These are phyloP conservation scores for Tetanocera ferruginea DNA, from an alignment of 2,888 invertebrate species.

Conservation along the genomic window DNA sequence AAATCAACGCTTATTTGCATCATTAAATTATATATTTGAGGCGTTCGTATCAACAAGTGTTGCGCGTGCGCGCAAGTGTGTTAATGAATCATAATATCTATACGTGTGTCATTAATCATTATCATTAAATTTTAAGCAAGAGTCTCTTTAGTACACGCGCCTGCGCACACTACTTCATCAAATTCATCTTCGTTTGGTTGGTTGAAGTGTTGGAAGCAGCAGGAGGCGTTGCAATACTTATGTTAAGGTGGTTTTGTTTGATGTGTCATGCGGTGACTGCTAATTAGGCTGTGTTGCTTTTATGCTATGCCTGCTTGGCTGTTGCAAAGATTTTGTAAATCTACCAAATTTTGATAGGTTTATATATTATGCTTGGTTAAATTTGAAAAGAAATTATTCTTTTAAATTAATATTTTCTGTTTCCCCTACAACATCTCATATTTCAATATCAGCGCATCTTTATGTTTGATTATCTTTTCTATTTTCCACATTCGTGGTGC, in stretches of 20 bases:
- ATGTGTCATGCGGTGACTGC: conserved; percentile 22
- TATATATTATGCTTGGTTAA: too few species aligned
- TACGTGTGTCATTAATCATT: conserved; percentile 24
- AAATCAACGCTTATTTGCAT: neutral
- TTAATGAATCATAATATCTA: conserved; percentile 50
- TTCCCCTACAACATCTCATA: neutral
- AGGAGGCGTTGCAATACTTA: conserved; percentile 13
- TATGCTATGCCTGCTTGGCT: neutral
- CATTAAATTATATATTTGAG: neutral
- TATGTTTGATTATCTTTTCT: neutral
- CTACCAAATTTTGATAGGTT: too few species aligned
- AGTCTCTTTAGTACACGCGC: neutral
- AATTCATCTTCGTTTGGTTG: neutral
- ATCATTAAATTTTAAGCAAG: conserved; percentile 46
- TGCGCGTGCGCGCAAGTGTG: conserved; percentile 45
- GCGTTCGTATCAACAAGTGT: neutral
- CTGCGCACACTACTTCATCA: neutral
- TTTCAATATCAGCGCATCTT: neutral
- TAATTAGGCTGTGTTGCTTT: conserved; percentile 22
- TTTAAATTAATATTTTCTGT: neutral
- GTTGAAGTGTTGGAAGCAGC: conserved; percentile 28
- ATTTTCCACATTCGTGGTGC: neutral
- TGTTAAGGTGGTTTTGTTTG: conserved; percentile 13
- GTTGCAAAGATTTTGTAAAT: neutral
- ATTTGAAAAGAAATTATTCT: too few species aligned